phyloP scores from a whole-genome alignment of 2,113 vertebrate genomes.

The Alligator sinensis region DNA sequence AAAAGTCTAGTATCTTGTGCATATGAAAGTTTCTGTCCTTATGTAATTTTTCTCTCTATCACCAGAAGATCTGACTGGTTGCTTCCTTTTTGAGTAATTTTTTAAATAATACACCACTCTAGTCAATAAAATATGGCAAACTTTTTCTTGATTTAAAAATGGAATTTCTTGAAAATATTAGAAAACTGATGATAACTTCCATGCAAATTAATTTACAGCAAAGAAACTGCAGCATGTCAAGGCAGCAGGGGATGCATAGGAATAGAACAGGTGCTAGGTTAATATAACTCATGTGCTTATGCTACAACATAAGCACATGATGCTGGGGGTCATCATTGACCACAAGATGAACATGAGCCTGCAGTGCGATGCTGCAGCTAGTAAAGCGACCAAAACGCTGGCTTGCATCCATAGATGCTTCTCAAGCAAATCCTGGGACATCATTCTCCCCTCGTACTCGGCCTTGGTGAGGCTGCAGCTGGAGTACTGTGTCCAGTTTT shows the following conservation, averaged over 20 bases:
- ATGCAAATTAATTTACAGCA: background rate
- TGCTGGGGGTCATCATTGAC: no score
- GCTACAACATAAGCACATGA: background rate
- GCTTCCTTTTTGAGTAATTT: background rate
- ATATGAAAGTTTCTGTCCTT: background rate
- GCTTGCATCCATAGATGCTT: no score
- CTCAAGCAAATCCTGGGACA: no score
- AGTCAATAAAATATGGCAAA: background rate
- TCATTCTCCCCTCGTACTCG: no score
- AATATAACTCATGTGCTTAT: background rate
- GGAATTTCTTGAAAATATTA: background rate
- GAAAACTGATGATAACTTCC: background rate
- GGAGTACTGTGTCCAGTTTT: no score
- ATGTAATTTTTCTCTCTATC: background rate
- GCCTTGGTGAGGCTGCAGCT: no score
- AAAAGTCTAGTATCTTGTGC: background rate
- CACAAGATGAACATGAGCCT: no score
- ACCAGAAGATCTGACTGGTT: background rate
- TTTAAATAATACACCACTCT: background rate
- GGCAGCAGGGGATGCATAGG: background rate
- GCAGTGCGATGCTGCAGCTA: no score
- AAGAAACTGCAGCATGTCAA: background rate
- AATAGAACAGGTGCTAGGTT: background rate
- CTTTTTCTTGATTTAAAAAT: slow-evolving; percentile 20
- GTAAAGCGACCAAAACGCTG: no score